Percentiles rank a stretch among this genome's conserved stretches.
Conservation (phyloP, 1,140 invertebrate genomes). For the Orchesella cincta region DNA sequence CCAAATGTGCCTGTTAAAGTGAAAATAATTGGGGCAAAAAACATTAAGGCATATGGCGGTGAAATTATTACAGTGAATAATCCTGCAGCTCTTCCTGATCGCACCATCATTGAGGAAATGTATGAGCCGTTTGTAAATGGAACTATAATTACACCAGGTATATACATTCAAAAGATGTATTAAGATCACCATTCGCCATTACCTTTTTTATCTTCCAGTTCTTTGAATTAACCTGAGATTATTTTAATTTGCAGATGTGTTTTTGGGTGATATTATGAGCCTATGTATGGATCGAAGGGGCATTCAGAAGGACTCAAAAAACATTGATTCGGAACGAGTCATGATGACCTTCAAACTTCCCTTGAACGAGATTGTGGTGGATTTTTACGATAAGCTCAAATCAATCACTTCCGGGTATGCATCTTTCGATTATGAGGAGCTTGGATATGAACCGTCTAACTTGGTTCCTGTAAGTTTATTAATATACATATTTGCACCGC, state of each 20-base stretch:
- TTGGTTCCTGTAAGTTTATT: conserved; percentile 75
- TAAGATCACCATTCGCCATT: conserved; percentile 5
- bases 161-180: conserved; percentile 49
- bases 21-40: conserved; percentile 68
- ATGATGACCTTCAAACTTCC: conserved; percentile 83
- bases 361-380: conserved; percentile 87
- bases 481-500: background rate
- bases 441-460: conserved; percentile 73
- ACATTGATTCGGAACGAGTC: conserved; percentile 79
- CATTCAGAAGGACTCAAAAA: conserved; percentile 68
- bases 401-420: conserved; percentile 89
- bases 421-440: conserved; percentile 96
- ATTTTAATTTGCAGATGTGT: conserved; percentile 62
- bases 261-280: conserved; percentile 69
- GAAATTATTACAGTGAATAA: conserved; percentile 78
- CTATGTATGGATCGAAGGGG: conserved; percentile 79
- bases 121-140: conserved; percentile 86
- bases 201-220: background rate
- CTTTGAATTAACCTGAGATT: background rate
- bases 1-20: conserved; percentile 82
- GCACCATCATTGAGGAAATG: conserved; percentile 68
- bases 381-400: conserved; percentile 93
- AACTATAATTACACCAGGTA: conserved; percentile 83
- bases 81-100: conserved; percentile 76
- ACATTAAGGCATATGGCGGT: conserved; percentile 68